Conservation (phyloP, 1,140 invertebrate genomes). For the Meloidogyne chitwoodi region DNA sequence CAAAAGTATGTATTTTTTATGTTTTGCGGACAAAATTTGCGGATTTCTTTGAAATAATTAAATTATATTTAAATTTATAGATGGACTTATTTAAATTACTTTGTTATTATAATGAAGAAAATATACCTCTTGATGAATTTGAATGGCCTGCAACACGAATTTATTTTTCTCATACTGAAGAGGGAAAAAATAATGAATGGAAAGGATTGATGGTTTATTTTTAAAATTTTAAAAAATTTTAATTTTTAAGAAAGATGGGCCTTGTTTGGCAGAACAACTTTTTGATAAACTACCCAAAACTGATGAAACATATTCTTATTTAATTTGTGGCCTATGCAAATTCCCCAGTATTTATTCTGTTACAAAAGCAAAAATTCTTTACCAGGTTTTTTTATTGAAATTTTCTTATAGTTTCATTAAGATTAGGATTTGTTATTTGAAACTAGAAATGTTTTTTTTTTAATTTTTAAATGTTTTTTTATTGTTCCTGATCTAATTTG, state of each 20-base stretch:
- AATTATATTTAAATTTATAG: constrained; percentile 21
- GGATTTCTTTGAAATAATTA: not conserved
- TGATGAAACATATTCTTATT: constrained; percentile 27
- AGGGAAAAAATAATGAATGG: not conserved
- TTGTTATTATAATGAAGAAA: constrained; percentile 40
- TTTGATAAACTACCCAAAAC: constrained; percentile 35
- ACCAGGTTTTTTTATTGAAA: not conserved
- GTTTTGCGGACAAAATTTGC: not conserved
- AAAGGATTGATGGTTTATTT: constrained; percentile 3
- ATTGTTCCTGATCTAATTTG: too few relatives aligned
- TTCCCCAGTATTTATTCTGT: not conserved
- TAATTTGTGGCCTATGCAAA: constrained; percentile 41
- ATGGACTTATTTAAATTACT: constrained; percentile 29
- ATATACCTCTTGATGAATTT: constrained; percentile 34
- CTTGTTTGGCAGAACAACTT: constrained; percentile 31
- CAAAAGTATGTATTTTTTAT: not conserved
- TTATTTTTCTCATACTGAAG: constrained; percentile 17
- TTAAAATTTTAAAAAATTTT: not conserved
- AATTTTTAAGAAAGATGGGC: constrained; percentile 14
- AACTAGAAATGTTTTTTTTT: too few relatives aligned
- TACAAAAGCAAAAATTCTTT: not conserved
- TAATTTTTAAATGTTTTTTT: too few relatives aligned
- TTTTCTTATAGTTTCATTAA: not conserved
- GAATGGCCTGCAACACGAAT: constrained; percentile 41
- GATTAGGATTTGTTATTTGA: too few relatives aligned